phyloP scores from a whole-genome alignment of 2,888 invertebrate genomes.

The Drosophila quasianomalipes region DNA sequence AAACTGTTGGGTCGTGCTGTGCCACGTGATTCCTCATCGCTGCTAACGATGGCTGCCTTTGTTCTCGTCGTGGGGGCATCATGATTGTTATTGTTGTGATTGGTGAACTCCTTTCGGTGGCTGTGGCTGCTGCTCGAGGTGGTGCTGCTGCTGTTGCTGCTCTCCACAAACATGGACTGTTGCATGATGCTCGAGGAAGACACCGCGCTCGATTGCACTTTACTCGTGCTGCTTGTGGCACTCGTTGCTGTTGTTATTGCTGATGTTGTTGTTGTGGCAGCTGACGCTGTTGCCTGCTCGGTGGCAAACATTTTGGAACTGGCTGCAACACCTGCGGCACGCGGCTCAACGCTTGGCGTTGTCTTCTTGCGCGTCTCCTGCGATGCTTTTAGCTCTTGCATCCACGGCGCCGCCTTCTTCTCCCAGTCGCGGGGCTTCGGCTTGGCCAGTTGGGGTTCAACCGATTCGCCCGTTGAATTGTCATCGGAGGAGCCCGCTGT shows the following conservation, averaged over 20 bases:
- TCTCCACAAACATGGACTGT: slow-evolving; percentile 77
- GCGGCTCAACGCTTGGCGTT: slow-evolving; percentile 83
- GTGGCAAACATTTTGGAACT: slow-evolving; percentile 70
- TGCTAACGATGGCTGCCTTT: slow-evolving; percentile 43
- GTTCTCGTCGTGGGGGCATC: slow-evolving; percentile 59
- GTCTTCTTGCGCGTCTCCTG: slow-evolving; percentile 86
- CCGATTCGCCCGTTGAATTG: slow-evolving; percentile 78
- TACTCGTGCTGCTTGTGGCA: slow-evolving; percentile 70
- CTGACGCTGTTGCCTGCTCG: slow-evolving; percentile 56
- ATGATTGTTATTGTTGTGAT: slow-evolving; percentile 23
- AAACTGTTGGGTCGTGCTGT: slow-evolving; percentile 81
- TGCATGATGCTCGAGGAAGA: slow-evolving; percentile 78
- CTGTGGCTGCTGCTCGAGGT: slow-evolving; percentile 49
- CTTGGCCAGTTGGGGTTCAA: slow-evolving; percentile 86
- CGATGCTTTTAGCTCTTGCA: slow-evolving; percentile 92
- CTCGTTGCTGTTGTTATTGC: slow-evolving; percentile 32
- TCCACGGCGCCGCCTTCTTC: slow-evolving; percentile 92
- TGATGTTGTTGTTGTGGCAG: slow-evolving; percentile 47
- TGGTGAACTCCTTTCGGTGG: slow-evolving; percentile 53
- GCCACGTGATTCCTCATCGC: slow-evolving; percentile 78
- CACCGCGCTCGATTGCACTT: slow-evolving; percentile 82
- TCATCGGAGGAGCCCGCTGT: slow-evolving; percentile 78
- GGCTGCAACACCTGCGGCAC: slow-evolving; percentile 48
- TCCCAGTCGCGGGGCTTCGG: slow-evolving; percentile 90
- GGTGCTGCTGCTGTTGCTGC: slow-evolving; percentile 55